Evolutionary conservation across 2,113 vertebrate genomes (phyloP).

Genomic region (Etia nguti): DNA sequence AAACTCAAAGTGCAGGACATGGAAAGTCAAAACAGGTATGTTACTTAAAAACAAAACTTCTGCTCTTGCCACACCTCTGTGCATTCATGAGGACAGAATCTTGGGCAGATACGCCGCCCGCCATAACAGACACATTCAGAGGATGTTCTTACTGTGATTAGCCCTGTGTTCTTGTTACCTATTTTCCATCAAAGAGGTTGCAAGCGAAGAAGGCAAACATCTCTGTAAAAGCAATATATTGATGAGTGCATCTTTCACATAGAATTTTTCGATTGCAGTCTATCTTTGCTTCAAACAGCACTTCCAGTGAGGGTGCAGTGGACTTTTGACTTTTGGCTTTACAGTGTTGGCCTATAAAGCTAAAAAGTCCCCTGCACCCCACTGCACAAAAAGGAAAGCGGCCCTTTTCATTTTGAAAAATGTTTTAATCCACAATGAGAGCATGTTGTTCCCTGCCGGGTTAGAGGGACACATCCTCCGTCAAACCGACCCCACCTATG

Average conservation of each 20-base stretch:
- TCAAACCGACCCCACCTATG: background rate
- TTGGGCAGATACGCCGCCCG: background rate
- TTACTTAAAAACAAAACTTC: background rate
- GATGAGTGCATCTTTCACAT: background rate
- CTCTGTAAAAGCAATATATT: background rate
- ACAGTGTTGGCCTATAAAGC: background rate
- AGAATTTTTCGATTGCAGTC: background rate
- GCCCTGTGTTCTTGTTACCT: background rate
- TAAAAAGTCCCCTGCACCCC: background rate
- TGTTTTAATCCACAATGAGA: background rate
- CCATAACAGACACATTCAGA: background rate
- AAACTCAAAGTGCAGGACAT: background rate
- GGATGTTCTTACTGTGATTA: background rate
- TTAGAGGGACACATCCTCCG: background rate
- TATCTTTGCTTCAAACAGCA: background rate
- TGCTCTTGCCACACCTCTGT: background rate
- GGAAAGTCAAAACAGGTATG: background rate
- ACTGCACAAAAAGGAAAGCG: background rate
- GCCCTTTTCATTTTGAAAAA: background rate
- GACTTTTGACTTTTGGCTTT: background rate
- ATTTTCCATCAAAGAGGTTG: background rate
- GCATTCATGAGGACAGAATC: background rate
- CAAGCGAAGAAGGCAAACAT: background rate
- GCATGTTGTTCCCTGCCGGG: background rate
- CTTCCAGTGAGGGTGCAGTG: background rate